Conservation (phyloP, 2,888 invertebrate species). For the Dryobotodes eremita region DNA sequence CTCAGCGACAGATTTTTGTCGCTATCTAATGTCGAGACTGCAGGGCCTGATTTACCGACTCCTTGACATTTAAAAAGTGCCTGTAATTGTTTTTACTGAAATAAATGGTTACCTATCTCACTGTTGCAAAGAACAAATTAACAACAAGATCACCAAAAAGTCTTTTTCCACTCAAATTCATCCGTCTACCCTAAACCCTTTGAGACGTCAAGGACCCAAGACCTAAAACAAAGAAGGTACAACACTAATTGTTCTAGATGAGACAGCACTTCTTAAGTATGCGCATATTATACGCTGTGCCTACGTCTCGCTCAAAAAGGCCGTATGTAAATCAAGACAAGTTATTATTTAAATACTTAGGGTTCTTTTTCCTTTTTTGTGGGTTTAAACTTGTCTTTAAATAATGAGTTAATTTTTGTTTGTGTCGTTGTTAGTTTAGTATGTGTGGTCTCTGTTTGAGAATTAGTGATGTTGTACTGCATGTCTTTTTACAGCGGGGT, state of each 20-base stretch:
- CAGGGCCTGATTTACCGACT: no score
- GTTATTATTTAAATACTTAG: slow-evolving; percentile 65
- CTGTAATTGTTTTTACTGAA: no score
- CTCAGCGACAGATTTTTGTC: no score
- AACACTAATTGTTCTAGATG: slow-evolving; percentile 85
- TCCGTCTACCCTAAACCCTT: background rate
- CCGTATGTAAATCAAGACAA: slow-evolving; percentile 68
- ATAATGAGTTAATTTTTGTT: slow-evolving; percentile 46
- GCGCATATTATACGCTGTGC: slow-evolving; percentile 77
- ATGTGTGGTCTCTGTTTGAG: slow-evolving; percentile 20
- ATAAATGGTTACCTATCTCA: no score
- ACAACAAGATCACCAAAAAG: background rate
- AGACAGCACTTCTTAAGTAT: slow-evolving; percentile 81
- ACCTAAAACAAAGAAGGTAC: slow-evolving; percentile 55
- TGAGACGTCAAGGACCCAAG: background rate
- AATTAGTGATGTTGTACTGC: background rate
- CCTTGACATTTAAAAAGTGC: no score
- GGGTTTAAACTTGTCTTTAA: slow-evolving; percentile 37
- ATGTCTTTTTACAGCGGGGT: background rate
- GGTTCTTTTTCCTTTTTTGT: slow-evolving; percentile 39
- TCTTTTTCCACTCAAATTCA: background rate
- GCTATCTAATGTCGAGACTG: no score
- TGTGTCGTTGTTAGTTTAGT: background rate
- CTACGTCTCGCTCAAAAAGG: slow-evolving; percentile 60
- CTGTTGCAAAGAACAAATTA: background rate